A percentile compares a stretch with the other conserved stretches of the same genome.
These are phyloP conservation scores for Meteorus cinctellus DNA, from an alignment of 2,888 invertebrate genomes.

Conservation along the genomic window DNA sequence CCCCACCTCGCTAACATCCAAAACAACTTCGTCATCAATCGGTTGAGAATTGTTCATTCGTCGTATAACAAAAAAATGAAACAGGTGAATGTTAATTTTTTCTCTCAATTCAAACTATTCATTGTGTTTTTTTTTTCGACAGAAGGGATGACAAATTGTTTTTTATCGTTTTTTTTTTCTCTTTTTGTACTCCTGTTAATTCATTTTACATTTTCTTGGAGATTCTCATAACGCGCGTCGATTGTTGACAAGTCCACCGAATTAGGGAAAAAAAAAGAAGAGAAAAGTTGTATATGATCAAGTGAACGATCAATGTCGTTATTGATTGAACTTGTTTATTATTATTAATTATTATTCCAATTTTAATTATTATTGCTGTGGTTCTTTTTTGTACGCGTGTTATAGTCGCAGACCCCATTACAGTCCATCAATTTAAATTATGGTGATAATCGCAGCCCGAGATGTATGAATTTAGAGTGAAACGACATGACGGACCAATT, in stretches of 20 bases:
- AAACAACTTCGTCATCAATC: not conserved
- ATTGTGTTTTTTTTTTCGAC: not conserved
- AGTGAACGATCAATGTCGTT: constrained; percentile 30
- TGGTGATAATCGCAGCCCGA: constrained; percentile 40
- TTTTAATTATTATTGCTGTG: constrained; percentile 39
- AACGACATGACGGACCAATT: constrained; percentile 28
- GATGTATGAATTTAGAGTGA: constrained; percentile 38
- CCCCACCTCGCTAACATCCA: not conserved
- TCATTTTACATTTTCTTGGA: constrained; percentile 7
- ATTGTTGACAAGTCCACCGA: constrained; percentile 39
- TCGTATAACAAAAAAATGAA: not conserved
- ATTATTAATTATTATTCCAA: constrained; percentile 46
- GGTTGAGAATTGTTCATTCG: not conserved
- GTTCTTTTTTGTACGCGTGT: constrained; percentile 34
- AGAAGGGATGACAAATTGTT: not conserved
- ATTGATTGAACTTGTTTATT: constrained; percentile 38
- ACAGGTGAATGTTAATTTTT: not conserved
- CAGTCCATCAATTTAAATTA: constrained; percentile 24
- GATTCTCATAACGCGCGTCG: constrained; percentile 31
- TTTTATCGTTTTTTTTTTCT: not conserved
- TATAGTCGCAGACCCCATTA: constrained; percentile 44
- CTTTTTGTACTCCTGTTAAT: not conserved
- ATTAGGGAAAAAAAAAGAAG: not conserved
- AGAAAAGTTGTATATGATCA: constrained; percentile 10
- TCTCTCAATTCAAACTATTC: not conserved